A percentile compares a stretch with the other conserved stretches of the same genome.
These are phyloP conservation scores for Trichomycterus rosablanca DNA, from an alignment of 2,113 vertebrate genomes.

Conservation along the genomic window DNA sequence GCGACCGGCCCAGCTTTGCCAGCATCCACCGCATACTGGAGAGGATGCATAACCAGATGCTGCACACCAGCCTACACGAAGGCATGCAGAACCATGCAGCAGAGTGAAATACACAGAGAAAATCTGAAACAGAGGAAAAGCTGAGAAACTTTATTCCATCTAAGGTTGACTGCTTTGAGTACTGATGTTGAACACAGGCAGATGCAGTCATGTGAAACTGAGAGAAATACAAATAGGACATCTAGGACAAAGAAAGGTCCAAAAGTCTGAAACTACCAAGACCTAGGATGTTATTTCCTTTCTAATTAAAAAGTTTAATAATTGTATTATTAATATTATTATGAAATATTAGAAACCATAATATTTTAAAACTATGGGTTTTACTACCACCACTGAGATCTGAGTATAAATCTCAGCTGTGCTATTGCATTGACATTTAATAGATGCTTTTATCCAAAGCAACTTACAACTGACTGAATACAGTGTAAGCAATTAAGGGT, in stretches of 20 bases:
- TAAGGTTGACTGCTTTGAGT: conserved; percentile 9
- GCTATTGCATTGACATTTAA: too few relatives aligned
- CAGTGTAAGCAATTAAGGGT: too few relatives aligned
- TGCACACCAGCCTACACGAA: conserved; percentile 44
- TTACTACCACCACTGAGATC: too few relatives aligned
- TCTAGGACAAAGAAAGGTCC: background rate
- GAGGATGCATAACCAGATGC: conserved; percentile 80
- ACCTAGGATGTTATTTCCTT: background rate
- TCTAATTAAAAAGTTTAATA: background rate
- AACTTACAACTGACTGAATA: too few relatives aligned
- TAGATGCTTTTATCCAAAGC: too few relatives aligned
- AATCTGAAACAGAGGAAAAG: background rate
- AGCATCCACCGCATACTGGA: conserved; percentile 92
- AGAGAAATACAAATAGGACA: background rate
- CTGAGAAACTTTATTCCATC: background rate
- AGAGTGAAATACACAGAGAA: background rate
- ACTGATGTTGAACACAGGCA: background rate
- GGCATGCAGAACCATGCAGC: too few relatives aligned
- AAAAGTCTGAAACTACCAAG: background rate
- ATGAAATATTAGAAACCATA: too few relatives aligned
- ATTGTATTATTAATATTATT: too few relatives aligned
- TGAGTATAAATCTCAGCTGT: too few relatives aligned
- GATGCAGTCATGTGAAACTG: background rate
- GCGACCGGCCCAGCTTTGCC: conserved; percentile 84
- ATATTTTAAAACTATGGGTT: too few relatives aligned